Base-by-base conservation (phyloP, 2,888 invertebrate species). In the Nomada flava region DNA sequence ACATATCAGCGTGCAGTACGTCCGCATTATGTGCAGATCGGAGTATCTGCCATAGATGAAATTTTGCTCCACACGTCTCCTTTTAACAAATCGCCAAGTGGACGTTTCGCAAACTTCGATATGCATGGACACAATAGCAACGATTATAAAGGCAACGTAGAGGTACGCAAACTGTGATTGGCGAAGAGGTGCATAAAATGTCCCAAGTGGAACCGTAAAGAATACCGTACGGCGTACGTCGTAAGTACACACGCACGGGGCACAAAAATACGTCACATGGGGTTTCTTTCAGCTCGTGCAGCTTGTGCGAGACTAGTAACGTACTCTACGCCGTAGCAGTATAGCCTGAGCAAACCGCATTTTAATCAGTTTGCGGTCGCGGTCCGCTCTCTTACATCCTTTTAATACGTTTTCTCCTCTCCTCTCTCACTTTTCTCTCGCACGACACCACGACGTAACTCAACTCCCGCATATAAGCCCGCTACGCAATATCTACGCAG, bases 321-420 rank as follows among this genome's bases (percentile, higher is more conserved):
- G 81, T 67, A 68, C 47, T 47, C 57, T 79, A 72, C 68, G 84
- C 68, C 80, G 64, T 63, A 72, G 70, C 70, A 75, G 68, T 82
- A 69, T 68, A 83, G 57, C 74, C 70, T 60, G 84, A 74, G 80
- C 76, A 88, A 87, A 92, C 92, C 92, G 91, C 92, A 92, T 93
- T 36, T 93, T 93, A 93, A 93, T 93, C 92, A 93, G 92, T 91
- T 92, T 93, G 93, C 87, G 92, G 93, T 92, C 88, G 88, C 85
- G 84, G 88, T 76, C 85, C 90, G 87, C 83, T 88, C 88, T 88
- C 90, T 88, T 89, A 90, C 84, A 85, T 89, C 88, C 84, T 89
- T 89, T 90, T 90, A 89, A 89, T 86, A 86, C 88, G 79, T 82
- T 85, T 88, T 84, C 85, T 88, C 75, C 73, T 84, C 70, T 76